A percentile compares a stretch with the other conserved stretches of the same genome.
Evolutionary conservation across 2,888 invertebrate species (phyloP).

Genomic region (Cephus pulcher): DNA sequence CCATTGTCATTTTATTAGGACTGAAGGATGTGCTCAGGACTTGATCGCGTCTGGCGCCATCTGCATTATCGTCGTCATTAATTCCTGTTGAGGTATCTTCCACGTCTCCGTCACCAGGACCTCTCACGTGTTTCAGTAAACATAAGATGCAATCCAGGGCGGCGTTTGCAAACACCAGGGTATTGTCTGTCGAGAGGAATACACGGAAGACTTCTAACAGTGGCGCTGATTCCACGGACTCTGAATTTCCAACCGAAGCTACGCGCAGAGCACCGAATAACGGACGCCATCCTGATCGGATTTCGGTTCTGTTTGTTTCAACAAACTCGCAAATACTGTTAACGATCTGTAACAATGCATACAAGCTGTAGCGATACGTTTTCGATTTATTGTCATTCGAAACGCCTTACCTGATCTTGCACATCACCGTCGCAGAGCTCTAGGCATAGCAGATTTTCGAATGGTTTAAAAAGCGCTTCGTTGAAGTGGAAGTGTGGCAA

Average conservation of each 20-base stretch:
- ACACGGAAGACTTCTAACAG: constrained; percentile 93
- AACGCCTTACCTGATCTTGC: constrained; percentile 71
- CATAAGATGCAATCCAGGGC: constrained; percentile 94
- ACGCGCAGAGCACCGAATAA: constrained; percentile 93
- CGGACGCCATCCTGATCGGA: constrained; percentile 96
- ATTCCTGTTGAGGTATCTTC: constrained; percentile 45
- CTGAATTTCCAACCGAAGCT: constrained; percentile 74
- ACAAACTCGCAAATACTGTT: constrained; percentile 96
- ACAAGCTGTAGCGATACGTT: not conserved
- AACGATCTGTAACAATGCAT: constrained; percentile 77
- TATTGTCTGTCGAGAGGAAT: constrained; percentile 92
- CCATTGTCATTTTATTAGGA: constrained; percentile 16
- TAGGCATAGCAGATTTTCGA: constrained; percentile 92
- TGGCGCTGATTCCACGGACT: constrained; percentile 77
- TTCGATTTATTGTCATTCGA: not conserved
- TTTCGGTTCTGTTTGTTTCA: constrained; percentile 92
- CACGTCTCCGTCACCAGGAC: constrained; percentile 73
- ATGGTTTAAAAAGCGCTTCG: constrained; percentile 93
- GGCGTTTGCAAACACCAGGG: constrained; percentile 93
- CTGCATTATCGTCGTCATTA: constrained; percentile 31
- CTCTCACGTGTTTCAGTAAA: constrained; percentile 82
- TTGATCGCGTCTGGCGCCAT: constrained; percentile 37
- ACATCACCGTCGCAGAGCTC: constrained; percentile 95
- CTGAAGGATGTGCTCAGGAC: not conserved
- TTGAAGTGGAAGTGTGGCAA: constrained; percentile 95